Conservation (phyloP, 1,140 invertebrate species). For the Lordiphosa clarofinis region DNA sequence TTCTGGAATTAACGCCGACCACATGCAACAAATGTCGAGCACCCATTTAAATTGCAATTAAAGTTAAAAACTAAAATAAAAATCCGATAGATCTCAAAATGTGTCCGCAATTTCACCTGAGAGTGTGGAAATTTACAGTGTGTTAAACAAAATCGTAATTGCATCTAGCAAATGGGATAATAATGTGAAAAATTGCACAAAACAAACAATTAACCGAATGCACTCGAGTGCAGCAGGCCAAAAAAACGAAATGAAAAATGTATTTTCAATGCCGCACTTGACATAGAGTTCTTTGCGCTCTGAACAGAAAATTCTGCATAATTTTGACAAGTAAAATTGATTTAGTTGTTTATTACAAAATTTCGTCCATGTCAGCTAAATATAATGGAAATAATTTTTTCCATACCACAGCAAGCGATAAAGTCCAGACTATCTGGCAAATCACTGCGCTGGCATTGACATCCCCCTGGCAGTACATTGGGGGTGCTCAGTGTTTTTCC, state of each 20-base stretch:
- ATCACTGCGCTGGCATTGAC: constrained; percentile 31
- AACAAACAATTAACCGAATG: constrained; percentile 39
- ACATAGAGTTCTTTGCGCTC: not conserved
- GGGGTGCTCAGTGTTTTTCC: constrained; percentile 54
- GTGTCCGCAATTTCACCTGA: constrained; percentile 9
- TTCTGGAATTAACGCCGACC: not conserved
- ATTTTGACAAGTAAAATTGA: no score
- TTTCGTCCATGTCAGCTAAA: constrained; percentile 52
- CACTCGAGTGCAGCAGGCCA: constrained; percentile 11
- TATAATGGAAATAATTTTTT: constrained; percentile 35
- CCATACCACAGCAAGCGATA: constrained; percentile 29
- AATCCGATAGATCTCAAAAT: constrained; percentile 25
- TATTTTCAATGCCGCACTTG: constrained; percentile 7
- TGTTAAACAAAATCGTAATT: constrained; percentile 60
- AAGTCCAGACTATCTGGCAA: constrained; percentile 36
- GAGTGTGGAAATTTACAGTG: constrained; percentile 26
- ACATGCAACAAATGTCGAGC: constrained; percentile 44
- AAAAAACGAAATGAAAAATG: constrained; percentile 29
- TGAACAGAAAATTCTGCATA: no score
- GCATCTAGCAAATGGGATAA: constrained; percentile 29
- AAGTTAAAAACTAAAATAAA: constrained; percentile 9
- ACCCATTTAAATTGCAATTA: constrained; percentile 40
- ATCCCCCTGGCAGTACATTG: constrained; percentile 1
- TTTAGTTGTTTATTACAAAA: not conserved
- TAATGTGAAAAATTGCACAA: constrained; percentile 64